These are phyloP conservation scores for Coreius guichenoti DNA, from an alignment of 2,797 vertebrate species.

Conservation along the genomic window DNA sequence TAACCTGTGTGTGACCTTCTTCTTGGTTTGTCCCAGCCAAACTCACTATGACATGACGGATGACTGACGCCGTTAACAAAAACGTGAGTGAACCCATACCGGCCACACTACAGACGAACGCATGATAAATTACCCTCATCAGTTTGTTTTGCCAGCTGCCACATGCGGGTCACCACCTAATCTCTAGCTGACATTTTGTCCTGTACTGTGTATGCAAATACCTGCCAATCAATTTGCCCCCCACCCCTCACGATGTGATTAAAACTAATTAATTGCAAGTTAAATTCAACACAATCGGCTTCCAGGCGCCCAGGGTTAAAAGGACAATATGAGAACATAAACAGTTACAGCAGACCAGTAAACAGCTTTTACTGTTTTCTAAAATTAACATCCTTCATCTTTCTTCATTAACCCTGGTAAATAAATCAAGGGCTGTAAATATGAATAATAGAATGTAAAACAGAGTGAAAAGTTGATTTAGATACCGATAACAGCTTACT, in stretches of 20 bases:
- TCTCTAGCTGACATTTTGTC: conserved; percentile 79
- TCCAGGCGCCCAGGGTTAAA: conserved; percentile 79
- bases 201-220: conserved; percentile 83
- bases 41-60: conserved; percentile 72
- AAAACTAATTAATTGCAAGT: conserved; percentile 82
- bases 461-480: conserved; percentile 64
- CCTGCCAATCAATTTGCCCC: conserved; percentile 83
- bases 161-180: conserved; percentile 78
- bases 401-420: conserved; percentile 63
- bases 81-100: conserved; percentile 70
- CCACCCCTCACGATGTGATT: conserved; percentile 77
- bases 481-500: conserved; percentile 59
- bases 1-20: conserved; percentile 51
- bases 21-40: conserved; percentile 55
- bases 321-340: conserved; percentile 64
- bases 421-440: conserved; percentile 45
- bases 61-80: conserved; percentile 75
- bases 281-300: conserved; percentile 78
- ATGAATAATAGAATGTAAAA: conserved; percentile 67
- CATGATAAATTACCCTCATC: conserved; percentile 83
- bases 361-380: conserved; percentile 45
- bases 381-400: background rate
- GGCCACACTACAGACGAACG: conserved; percentile 54
- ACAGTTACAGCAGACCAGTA: conserved; percentile 46
- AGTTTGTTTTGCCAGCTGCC: conserved; percentile 80